These are phyloP conservation scores for Cryptus armator DNA, from an alignment of 2,888 invertebrate genomes.

Conservation along the genomic window DNA sequence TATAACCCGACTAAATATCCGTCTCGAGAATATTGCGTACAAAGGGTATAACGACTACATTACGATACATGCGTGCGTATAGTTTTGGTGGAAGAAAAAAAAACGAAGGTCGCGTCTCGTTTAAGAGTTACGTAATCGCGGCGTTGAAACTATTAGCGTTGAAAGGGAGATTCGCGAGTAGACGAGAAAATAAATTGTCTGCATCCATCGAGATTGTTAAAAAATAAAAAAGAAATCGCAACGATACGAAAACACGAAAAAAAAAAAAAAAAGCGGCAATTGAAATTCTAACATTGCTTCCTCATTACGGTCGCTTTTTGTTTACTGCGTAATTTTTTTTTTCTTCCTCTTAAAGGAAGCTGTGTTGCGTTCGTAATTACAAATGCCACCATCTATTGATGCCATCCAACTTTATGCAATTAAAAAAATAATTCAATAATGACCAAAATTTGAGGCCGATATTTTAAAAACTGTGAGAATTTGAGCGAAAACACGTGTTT, in stretches of 20 bases:
- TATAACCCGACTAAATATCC: not conserved
- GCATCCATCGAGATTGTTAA: not conserved
- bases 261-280: not conserved
- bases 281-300: not conserved
- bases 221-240: not conserved
- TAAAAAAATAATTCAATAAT: no score
- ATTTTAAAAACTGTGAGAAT: no score
- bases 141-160: not conserved
- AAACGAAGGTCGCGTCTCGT: not conserved
- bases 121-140: not conserved
- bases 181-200: slow-evolving; percentile 11
- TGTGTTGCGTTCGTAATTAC: no score
- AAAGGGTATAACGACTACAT: not conserved
- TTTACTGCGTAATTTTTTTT: no score
- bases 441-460: no score
- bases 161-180: slow-evolving; percentile 16
- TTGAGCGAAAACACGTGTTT: no score
- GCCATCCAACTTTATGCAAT: no score
- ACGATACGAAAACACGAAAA: not conserved
- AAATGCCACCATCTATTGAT: no score
- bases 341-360: no score
- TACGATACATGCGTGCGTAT: not conserved
- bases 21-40: not conserved
- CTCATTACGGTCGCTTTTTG: no score
- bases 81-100: not conserved